Conservation (phyloP, 2,113 vertebrate species). For the Oryzias celebensis region DNA sequence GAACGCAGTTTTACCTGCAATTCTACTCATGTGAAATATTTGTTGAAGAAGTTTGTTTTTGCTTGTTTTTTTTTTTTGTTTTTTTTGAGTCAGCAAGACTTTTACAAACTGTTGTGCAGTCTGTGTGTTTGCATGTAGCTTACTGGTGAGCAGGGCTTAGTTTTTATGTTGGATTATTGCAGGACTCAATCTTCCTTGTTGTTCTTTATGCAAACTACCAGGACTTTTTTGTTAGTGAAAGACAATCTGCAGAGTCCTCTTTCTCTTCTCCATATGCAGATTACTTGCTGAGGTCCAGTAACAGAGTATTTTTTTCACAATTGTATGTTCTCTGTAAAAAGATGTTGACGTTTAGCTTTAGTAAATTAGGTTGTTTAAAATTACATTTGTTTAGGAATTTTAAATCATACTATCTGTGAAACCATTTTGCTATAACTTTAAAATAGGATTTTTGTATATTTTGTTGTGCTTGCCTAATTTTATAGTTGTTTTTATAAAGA, state of each 20-base stretch:
- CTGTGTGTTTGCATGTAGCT: conserved; percentile 1
- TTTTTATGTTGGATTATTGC: conserved; percentile 38
- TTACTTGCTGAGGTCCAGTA: background rate
- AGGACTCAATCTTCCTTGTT: background rate
- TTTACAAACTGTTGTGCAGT: conserved; percentile 4
- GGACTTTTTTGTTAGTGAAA: conserved; percentile 37
- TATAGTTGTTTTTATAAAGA: too few species aligned
- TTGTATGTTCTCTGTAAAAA: conserved; percentile 13
- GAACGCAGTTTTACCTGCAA: background rate
- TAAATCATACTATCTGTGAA: too few species aligned
- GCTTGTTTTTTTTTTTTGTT: background rate
- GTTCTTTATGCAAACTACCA: background rate
- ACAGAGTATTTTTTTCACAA: conserved; percentile 9
- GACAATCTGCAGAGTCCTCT: conserved; percentile 53
- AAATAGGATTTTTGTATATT: too few species aligned
- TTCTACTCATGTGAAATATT: background rate
- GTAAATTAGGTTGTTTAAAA: too few species aligned
- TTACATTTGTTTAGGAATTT: too few species aligned
- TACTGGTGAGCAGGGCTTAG: conserved; percentile 27
- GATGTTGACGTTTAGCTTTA: background rate
- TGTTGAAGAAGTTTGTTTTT: background rate
- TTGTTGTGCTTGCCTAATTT: too few species aligned
- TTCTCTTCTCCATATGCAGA: conserved; percentile 26
- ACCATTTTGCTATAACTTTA: too few species aligned
- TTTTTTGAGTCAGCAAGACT: conserved; percentile 4